Evolutionary conservation across 2,797 vertebrate species (phyloP).

Genomic region (Melanotaenia parkinsoni): DNA sequence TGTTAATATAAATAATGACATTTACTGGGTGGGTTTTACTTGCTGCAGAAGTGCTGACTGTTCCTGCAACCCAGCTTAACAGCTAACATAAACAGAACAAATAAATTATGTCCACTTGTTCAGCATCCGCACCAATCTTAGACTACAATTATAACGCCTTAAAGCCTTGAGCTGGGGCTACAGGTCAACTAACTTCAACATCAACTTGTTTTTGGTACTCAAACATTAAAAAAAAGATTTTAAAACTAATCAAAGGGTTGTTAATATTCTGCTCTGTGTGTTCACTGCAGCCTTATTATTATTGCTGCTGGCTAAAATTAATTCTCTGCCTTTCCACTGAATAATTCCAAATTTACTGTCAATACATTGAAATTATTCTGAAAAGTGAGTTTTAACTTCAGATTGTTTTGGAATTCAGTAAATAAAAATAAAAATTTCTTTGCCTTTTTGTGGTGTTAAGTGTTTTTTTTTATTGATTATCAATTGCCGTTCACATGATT

Average conservation of each 20-base stretch:
- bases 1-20: background rate
- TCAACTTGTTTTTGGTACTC: background rate
- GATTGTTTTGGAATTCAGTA: background rate
- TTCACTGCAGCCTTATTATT: background rate
- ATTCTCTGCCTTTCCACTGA: background rate
- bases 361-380: background rate
- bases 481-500: background rate
- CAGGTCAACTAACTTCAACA: background rate
- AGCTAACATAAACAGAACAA: background rate
- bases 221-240: background rate
- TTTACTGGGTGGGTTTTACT: background rate
- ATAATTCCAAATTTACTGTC: constrained; percentile 2
- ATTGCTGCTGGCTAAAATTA: background rate
- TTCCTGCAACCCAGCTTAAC: background rate
- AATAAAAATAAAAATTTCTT: no score
- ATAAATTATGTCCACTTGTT: background rate
- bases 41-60: background rate
- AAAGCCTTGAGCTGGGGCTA: background rate
- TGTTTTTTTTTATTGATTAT: background rate
- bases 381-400: background rate
- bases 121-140: background rate
- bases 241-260: background rate
- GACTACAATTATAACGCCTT: background rate
- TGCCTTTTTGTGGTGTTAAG: background rate
- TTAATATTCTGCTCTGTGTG: background rate